Evolutionary conservation across 1,140 invertebrate genomes (phyloP), one percentile per base, ranked within the genome.

Genomic region (Drosophila athabasca): DNA sequence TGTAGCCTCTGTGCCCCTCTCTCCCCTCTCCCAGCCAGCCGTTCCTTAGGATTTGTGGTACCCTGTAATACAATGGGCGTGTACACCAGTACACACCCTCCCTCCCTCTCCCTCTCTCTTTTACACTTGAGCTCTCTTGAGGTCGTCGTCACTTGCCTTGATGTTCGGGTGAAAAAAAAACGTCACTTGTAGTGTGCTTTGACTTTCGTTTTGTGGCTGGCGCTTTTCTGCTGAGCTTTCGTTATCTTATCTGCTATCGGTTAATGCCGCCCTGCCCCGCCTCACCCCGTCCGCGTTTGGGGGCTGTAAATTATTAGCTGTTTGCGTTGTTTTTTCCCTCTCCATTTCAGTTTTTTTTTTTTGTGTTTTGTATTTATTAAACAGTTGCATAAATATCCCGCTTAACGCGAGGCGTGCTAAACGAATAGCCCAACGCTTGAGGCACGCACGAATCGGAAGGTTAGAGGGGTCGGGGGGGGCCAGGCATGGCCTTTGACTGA

Each of bases 71-170:
- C 31, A 31, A 31, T 31, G 31, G 31, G 31, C 7, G 26, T 29
- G 2, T 19, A 1, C 17, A 19, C 1, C 26, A 29, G 26, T 7
- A 6, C 6, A 26, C 3, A 29, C 6, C 17, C 41, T n/a, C 31
- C 19, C 35, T 13, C 35, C 11, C 44, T 26, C 17, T 19, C 17
- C 17, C 17, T 6, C 0, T 7, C 4, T 55, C 53, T 15, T 22
- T 26, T 15, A 19, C 31, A 53, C 19, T 55, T 39, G 54, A 35
- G 26, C 54, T 41, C 72, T 58, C 71, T 79, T 84, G 62, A 84
- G 80, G 80, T 83, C 80, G 76, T 59, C 76, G 74, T 87, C 78
- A 87, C 81, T 87, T 81, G 81, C 81, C 78, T 87, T 87, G 79
- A 85, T 85, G 82, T 87, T 82, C 69, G 35, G 55, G 49, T 19